Evolutionary conservation across 2,888 invertebrate species (phyloP).

Genomic region (Lasioglossum villosulum): DNA sequence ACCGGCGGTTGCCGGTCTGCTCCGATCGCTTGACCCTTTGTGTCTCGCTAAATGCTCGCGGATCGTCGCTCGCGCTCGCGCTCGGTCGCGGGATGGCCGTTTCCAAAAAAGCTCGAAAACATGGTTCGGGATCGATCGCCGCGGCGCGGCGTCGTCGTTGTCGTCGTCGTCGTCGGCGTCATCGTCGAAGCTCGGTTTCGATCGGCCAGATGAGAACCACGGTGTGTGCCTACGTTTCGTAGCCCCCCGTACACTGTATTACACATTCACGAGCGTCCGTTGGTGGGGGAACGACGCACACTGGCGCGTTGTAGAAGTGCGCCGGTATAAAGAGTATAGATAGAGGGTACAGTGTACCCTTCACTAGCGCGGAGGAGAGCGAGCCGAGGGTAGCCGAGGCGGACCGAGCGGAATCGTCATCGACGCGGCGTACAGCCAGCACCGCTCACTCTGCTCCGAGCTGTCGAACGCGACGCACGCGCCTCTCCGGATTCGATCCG

Average conservation of each 20-base stretch:
- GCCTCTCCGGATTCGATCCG: slow-evolving; percentile 29
- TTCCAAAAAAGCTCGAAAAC: slow-evolving; percentile 27
- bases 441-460: slow-evolving; percentile 80
- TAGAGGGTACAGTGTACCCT: slow-evolving; percentile 42
- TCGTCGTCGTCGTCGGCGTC: neutral
- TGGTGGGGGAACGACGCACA: slow-evolving; percentile 34
- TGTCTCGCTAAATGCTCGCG: neutral
- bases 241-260: slow-evolving; percentile 55
- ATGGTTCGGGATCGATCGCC: slow-evolving; percentile 37
- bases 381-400: slow-evolving; percentile 46
- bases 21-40: neutral
- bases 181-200: slow-evolving; percentile 35
- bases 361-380: slow-evolving; percentile 36
- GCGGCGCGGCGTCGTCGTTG: neutral
- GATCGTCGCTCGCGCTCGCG: neutral
- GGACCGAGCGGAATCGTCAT: slow-evolving; percentile 63
- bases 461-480: slow-evolving; percentile 80
- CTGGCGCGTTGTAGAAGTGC: slow-evolving; percentile 41
- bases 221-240: slow-evolving; percentile 35
- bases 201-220: slow-evolving; percentile 65
- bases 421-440: slow-evolving; percentile 58
- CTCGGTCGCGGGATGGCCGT: neutral
- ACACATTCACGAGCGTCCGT: slow-evolving; percentile 61
- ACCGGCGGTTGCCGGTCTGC: neutral
- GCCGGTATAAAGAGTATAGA: slow-evolving; percentile 17